A percentile compares a stretch with the other conserved stretches of the same genome.
phyloP scores from a whole-genome alignment of 37 sponge, comb jelly and placozoan genomes.

The Dysidea cf. avara region DNA sequence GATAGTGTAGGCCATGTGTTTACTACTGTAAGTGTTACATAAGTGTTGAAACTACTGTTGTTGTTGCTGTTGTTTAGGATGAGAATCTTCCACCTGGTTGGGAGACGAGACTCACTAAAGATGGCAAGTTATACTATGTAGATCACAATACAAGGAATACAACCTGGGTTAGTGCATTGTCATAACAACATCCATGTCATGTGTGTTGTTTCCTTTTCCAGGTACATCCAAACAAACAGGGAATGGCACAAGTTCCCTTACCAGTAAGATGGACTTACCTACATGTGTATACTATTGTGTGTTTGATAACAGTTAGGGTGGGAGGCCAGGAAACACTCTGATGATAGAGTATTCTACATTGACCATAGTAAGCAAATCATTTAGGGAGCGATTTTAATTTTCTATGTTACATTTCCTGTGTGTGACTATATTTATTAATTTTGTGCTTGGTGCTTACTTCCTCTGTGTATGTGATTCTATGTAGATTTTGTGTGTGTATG shows the following conservation, averaged over 20 bases:
- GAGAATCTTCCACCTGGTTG: no score
- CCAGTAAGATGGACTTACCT: no score
- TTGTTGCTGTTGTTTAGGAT: constrained; percentile 23
- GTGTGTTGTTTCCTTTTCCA: background rate
- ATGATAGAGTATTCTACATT: constrained; percentile 29
- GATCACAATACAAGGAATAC: constrained; percentile 73
- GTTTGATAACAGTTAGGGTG: no score
- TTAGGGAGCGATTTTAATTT: constrained; percentile 9
- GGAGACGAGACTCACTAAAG: constrained; percentile 53
- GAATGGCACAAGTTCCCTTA: no score
- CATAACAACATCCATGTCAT: background rate
- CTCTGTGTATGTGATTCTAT: no score
- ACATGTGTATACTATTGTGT: no score
- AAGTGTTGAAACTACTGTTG: background rate
- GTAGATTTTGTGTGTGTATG: no score
- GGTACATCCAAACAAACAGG: constrained; percentile 4
- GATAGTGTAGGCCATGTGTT: no score
- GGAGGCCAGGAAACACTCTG: background rate
- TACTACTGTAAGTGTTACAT: no score
- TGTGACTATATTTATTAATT: no score
- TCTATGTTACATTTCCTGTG: no score
- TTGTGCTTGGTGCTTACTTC: no score
- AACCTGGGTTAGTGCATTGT: constrained; percentile 47
- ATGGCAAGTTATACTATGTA: constrained; percentile 65
- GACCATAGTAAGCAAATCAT: constrained; percentile 10